Evolutionary conservation across 2,797 vertebrate genomes (phyloP), one percentile per base, ranked within the genome.

Genomic region (Pangasius krempfi): DNA sequence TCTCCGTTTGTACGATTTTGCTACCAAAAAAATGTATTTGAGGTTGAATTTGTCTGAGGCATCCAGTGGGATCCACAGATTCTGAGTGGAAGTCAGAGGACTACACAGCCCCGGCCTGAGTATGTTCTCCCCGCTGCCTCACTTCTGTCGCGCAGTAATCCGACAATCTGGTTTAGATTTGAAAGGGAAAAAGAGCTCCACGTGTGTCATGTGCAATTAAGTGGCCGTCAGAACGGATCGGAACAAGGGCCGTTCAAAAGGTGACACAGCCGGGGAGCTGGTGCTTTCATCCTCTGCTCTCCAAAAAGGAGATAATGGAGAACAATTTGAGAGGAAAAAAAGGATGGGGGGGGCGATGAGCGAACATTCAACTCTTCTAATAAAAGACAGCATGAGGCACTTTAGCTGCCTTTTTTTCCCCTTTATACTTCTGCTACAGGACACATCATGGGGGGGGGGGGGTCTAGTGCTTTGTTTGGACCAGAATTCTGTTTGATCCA

Each of bases 141-240:
- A 79, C 30, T 93, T 90, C 93, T 90, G 91, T 94, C 94, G 93
- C 94, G 92, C 90, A 93, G 89, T 95, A 95, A 96, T 94, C 93
- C 93, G 89, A 93, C 94, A 95, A 96, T 96, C 95, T 96, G 95
- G 95, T 96, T 95, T 94, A 93, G 93, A 94, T 95, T 93, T 95
- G 92, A 89, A 95, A 94, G 93, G 93, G 93, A 93, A 95, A 95
- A 94, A 93, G 92, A 37, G 86, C 90, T 91, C 86, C 91, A 93
- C 90, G 94, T 94, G 93, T 94, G 95, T 96, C 94, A 94, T 93
- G 92, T 96, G 95, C 95, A 95, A 95, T 95, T 95, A 95, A 94
- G 94, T 94, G 94, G 93, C 95, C 93, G 93, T 95, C 94, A 94
- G 94, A 95, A 95, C 87, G 91, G 92, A 92, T 95, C 90, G 91